Evolutionary conservation across 2,888 invertebrate species (phyloP).

Genomic region (Blastobasis adustella): DNA sequence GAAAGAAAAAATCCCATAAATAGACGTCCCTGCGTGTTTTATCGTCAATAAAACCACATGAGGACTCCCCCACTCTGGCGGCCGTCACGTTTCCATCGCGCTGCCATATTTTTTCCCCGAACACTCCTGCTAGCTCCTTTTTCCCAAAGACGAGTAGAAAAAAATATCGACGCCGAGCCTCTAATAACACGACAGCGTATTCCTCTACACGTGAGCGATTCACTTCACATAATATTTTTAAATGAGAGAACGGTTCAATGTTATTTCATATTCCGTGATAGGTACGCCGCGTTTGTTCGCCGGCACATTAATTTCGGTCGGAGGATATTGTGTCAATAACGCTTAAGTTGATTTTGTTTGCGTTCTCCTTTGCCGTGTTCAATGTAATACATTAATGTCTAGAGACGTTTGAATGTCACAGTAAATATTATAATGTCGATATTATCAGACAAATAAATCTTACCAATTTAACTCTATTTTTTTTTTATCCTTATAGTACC

Average conservation of each 20-base stretch:
- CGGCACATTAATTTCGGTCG: too few species aligned
- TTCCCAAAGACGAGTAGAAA: conserved; percentile 13
- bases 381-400: neutral
- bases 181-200: neutral
- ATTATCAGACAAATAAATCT: too few species aligned
- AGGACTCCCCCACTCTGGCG: conserved; percentile 33
- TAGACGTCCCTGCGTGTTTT: conserved; percentile 59
- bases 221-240: conserved; percentile 3
- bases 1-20: conserved; percentile 63
- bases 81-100: conserved; percentile 41
- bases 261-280: too few species aligned
- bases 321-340: too few species aligned
- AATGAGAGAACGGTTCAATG: too few species aligned
- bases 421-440: too few species aligned
- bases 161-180: conserved; percentile 4
- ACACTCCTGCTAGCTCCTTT: conserved; percentile 11
- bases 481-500: too few species aligned
- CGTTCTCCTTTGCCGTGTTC: neutral
- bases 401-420: too few species aligned
- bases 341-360: neutral
- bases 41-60: conserved; percentile 63
- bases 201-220: neutral
- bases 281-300: too few species aligned
- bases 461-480: too few species aligned
- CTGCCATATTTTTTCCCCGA: conserved; percentile 28